Base-by-base conservation (phyloP, 1,140 invertebrate genomes). In the Agraylea sexmaculata region DNA sequence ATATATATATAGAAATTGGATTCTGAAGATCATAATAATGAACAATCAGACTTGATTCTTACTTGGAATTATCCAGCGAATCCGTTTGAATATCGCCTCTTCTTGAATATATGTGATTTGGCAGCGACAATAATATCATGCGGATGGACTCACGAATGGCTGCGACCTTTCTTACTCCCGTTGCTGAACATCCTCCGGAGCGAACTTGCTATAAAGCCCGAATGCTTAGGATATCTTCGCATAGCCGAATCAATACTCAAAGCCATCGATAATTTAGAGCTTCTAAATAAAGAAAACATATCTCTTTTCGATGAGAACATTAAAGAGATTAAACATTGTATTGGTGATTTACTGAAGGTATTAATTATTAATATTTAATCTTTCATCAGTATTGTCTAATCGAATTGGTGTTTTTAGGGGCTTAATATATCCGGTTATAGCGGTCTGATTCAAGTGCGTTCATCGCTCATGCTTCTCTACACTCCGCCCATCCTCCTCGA, bases 81-180 rank as follows among this genome's bases (percentile, higher is more conserved):
- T 31, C 37, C 30, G 12, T 16, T 13, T 5, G 43, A 41, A 11
- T 49, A 46, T 28, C 43, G 43, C n/a, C 30, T 43, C 12, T 41
- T 46, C 17, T 38, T 34, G 8, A 49, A 49, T 20, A 17, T 37
- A 1, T 46, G 47, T 16, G 47, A 49, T 35, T 36, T 49, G 21
- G 27, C 28, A 1, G 40, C 36, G 6, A 19, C 40, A 17, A 8
- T 49, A n/a, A 25, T 39, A 30, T 23, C 20, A 11, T 39, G 22
- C 2, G n/a, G n/a, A 25, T 33, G 34, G 28, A 46, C 40, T 10
- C 27, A 30, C 11, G 40, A 41, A n/a, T 34, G 30, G 31, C 18
- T 42, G 3, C 25, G 11, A 20, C 21, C 16, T 42, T 32, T 32
- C 30, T 36, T 11, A 22, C 33, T 12, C 39, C 39, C 2, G n/a